A percentile compares a stretch with the other conserved stretches of the same genome.
Conservation (phyloP, 2,888 invertebrate genomes). For the Lypha dubia region DNA sequence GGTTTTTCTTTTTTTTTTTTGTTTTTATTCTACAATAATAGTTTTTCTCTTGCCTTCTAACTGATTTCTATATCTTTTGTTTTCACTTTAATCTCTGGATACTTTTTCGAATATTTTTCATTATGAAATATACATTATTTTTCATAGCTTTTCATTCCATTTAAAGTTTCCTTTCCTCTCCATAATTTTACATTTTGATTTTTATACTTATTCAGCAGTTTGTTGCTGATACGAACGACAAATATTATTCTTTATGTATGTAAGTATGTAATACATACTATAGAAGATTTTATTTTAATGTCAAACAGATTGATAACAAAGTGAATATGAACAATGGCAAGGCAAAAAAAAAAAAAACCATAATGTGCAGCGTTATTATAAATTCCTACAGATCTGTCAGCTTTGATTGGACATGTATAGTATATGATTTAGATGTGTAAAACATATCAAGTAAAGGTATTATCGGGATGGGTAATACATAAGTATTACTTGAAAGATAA, state of each 20-base stretch:
- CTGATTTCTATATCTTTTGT: slow-evolving; percentile 34
- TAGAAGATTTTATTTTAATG: slow-evolving; percentile 68
- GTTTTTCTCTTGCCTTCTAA: slow-evolving; percentile 12
- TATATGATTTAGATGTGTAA: too few relatives aligned
- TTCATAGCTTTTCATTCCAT: slow-evolving; percentile 58
- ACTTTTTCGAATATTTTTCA: slow-evolving; percentile 21
- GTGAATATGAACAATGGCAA: slow-evolving; percentile 65
- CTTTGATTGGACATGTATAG: neutral
- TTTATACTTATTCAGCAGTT: slow-evolving; percentile 21
- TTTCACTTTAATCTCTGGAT: slow-evolving; percentile 17
- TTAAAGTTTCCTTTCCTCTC: neutral
- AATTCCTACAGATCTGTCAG: too few relatives aligned
- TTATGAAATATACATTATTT: slow-evolving; percentile 67
- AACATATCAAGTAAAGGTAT: neutral
- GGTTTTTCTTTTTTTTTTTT: neutral
- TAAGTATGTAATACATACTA: too few relatives aligned
- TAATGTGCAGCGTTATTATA: neutral
- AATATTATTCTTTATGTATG: slow-evolving; percentile 58
- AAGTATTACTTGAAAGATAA: too few relatives aligned
- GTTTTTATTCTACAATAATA: neutral
- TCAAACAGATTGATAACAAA: slow-evolving; percentile 70
- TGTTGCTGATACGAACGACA: too few relatives aligned
- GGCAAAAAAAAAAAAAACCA: slow-evolving; percentile 25
- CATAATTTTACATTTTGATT: slow-evolving; percentile 4
- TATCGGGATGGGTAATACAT: neutral